Evolutionary conservation across 1,140 invertebrate genomes (phyloP).

Genomic region (Brachionus manjavacas): DNA sequence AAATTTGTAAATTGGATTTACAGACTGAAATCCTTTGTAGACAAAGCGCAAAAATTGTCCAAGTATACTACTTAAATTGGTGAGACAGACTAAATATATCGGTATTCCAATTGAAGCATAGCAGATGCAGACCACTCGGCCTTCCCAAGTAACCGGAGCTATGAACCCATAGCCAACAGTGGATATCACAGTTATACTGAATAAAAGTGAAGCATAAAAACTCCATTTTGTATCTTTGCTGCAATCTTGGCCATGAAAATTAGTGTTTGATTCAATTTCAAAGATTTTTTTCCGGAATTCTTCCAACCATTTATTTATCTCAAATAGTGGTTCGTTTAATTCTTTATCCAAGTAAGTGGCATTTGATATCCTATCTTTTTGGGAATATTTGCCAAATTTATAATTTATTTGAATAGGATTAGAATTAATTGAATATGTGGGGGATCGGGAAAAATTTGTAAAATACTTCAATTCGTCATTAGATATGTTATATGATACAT

Average conservation of each 20-base stretch:
- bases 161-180: constrained; percentile 74
- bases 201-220: constrained; percentile 69
- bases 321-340: neutral
- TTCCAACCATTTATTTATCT: neutral
- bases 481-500: neutral
- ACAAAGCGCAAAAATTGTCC: constrained; percentile 6
- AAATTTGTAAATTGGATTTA: constrained; percentile 15
- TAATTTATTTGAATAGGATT: neutral
- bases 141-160: constrained; percentile 41
- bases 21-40: neutral
- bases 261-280: neutral
- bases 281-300: constrained; percentile 16
- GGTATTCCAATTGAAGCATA: constrained; percentile 44
- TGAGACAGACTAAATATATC: constrained; percentile 35
- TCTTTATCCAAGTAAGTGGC: neutral
- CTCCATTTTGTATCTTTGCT: neutral
- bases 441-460: neutral
- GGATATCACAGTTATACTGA: constrained; percentile 88
- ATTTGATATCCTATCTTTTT: neutral
- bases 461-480: neutral
- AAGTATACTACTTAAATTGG: constrained; percentile 11
- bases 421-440: neutral
- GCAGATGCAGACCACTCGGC: constrained; percentile 43
- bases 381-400: neutral
- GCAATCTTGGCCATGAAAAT: constrained; percentile 34